A percentile compares a stretch with the other conserved stretches of the same genome.
Evolutionary conservation across 2,797 vertebrate genomes (phyloP).

Genomic region (Lophius americanus): DNA sequence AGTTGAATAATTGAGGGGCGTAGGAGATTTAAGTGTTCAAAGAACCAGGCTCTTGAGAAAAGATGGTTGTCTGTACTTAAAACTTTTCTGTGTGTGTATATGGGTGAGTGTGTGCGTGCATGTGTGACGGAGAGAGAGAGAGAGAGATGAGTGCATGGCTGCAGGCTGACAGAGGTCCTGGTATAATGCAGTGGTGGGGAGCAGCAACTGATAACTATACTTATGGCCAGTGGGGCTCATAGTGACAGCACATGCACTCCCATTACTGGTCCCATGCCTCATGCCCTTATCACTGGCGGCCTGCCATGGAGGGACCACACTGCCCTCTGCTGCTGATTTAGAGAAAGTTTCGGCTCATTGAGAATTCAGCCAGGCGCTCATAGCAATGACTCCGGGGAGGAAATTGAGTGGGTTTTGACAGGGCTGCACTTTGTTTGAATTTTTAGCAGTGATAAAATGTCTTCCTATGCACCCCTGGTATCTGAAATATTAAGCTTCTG

Average conservation of each 20-base stretch:
- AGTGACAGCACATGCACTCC: slow-evolving; percentile 86
- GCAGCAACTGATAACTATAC: slow-evolving; percentile 83
- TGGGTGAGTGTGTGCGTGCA: slow-evolving; percentile 42
- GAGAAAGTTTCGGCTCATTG: slow-evolving; percentile 54
- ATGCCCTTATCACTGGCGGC: slow-evolving; percentile 74
- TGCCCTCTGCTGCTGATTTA: slow-evolving; percentile 78
- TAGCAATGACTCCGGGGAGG: slow-evolving; percentile 60
- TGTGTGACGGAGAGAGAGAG: slow-evolving; percentile 38
- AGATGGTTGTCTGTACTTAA: slow-evolving; percentile 48
- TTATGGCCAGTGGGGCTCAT: slow-evolving; percentile 83
- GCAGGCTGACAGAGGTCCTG: slow-evolving; percentile 83
- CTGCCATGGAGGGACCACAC: slow-evolving; percentile 68
- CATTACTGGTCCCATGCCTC: slow-evolving; percentile 83
- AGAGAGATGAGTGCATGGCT: slow-evolving; percentile 80
- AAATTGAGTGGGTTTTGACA: slow-evolving; percentile 66
- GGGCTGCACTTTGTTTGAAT: slow-evolving; percentile 57
- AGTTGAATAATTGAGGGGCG: slow-evolving; percentile 38
- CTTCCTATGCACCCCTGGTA: slow-evolving; percentile 24
- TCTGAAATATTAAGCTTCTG: slow-evolving; percentile 10
- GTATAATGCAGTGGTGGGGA: slow-evolving; percentile 85
- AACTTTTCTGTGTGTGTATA: slow-evolving; percentile 45
- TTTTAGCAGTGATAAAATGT: slow-evolving; percentile 51
- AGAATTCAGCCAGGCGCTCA: slow-evolving; percentile 42
- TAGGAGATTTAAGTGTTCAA: slow-evolving; percentile 40
- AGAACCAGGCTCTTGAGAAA: slow-evolving; percentile 42